A percentile compares a stretch with the other conserved stretches of the same genome.
These are phyloP conservation scores for Pelodytes ibericus DNA, from an alignment of 2,797 vertebrate genomes.

Conservation along the genomic window DNA sequence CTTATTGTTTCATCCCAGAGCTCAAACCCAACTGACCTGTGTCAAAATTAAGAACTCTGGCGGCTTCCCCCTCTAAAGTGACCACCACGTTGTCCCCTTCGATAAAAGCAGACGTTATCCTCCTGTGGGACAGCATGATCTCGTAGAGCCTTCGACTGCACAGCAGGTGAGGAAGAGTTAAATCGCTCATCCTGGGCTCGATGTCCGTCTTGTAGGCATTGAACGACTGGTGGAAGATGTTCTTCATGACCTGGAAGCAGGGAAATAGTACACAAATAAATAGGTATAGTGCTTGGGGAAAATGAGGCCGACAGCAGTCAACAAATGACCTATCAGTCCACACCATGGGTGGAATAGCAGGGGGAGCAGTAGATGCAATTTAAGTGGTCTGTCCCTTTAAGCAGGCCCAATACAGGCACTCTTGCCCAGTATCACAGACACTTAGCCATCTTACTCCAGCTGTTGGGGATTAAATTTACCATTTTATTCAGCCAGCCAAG, in stretches of 20 bases:
- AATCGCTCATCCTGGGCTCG: conserved; percentile 73
- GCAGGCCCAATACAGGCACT: too few species aligned
- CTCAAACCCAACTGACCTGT: conserved; percentile 65
- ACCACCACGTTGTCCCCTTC: conserved; percentile 75
- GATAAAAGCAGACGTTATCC: conserved; percentile 74
- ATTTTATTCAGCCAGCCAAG: too few species aligned
- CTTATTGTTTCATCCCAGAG: too few species aligned
- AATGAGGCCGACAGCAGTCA: background rate
- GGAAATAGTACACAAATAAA: conserved; percentile 1
- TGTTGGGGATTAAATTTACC: too few species aligned
- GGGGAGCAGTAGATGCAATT: too few species aligned
- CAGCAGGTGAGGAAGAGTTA: conserved; percentile 73
- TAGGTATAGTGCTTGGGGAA: background rate
- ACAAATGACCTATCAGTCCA: too few species aligned
- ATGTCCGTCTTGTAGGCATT: conserved; percentile 78
- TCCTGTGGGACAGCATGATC: conserved; percentile 74
- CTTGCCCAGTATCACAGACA: too few species aligned
- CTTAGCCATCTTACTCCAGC: too few species aligned
- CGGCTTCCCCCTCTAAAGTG: conserved; percentile 78
- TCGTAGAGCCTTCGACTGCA: conserved; percentile 79
- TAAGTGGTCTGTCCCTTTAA: too few species aligned
- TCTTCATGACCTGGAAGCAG: conserved; percentile 75
- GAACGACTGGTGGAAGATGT: conserved; percentile 81
- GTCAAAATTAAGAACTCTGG: conserved; percentile 77
- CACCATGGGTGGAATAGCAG: too few species aligned